Percentiles rank a stretch among this genome's conserved stretches.
These are phyloP conservation scores for Agrotis ipsilon DNA, from an alignment of 2,888 invertebrate species.

Conservation along the genomic window DNA sequence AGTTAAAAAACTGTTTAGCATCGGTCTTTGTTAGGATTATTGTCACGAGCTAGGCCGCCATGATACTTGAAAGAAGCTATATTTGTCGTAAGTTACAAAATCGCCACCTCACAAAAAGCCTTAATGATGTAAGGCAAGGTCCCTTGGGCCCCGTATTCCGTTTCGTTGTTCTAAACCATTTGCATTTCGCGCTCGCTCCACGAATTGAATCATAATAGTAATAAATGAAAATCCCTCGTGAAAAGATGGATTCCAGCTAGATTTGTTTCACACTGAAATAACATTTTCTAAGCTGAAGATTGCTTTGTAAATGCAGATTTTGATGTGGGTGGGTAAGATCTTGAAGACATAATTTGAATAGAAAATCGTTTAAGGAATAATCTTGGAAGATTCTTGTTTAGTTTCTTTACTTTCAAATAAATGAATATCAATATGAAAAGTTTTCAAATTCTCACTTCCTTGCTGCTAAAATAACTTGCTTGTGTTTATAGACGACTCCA, in stretches of 20 bases:
- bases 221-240: slow-evolving; percentile 48
- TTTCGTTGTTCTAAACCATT: slow-evolving; percentile 46
- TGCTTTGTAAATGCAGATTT: slow-evolving; percentile 29
- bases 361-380: not conserved
- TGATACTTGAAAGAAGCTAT: too few species aligned
- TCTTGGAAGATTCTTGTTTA: not conserved
- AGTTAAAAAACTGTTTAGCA: too few species aligned
- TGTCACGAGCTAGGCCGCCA: too few species aligned
- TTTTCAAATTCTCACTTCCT: not conserved
- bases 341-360: not conserved
- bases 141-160: slow-evolving; percentile 37
- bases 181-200: slow-evolving; percentile 47
- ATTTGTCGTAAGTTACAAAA: slow-evolving; percentile 5
- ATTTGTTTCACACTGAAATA: slow-evolving; percentile 34
- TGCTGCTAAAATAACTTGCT: too few species aligned
- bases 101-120: not conserved
- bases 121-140: slow-evolving; percentile 21
- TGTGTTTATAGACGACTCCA: too few species aligned
- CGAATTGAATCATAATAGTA: slow-evolving; percentile 58
- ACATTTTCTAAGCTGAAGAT: slow-evolving; percentile 20
- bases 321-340: not conserved
- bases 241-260: slow-evolving; percentile 39
- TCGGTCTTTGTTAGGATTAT: too few species aligned
- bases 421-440: too few species aligned
- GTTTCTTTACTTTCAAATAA: too few species aligned